Percentiles rank a stretch among this genome's conserved stretches.
These are phyloP conservation scores for Kobus ellipsiprymnus DNA, from an alignment of 2,113 vertebrate genomes.

Conservation along the genomic window DNA sequence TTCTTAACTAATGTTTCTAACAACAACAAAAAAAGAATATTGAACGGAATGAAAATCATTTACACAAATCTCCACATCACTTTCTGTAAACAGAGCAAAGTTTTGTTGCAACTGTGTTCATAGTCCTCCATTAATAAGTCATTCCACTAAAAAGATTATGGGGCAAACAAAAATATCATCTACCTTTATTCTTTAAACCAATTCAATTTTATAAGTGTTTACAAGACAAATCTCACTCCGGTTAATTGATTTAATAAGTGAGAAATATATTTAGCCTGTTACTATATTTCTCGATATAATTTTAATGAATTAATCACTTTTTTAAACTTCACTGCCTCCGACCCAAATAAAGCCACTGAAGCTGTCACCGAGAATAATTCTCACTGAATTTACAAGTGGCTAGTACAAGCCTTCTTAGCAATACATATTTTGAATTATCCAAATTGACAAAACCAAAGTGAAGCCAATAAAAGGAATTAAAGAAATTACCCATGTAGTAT, in stretches of 20 bases:
- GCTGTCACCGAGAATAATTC: not conserved
- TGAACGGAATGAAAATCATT: not conserved
- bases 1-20: not conserved
- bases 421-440: not conserved
- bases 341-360: constrained; percentile 13
- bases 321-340: constrained; percentile 34
- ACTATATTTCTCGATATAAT: not conserved
- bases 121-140: not conserved
- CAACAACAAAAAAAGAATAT: not conserved
- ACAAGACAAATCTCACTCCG: constrained; percentile 20
- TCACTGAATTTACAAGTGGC: constrained; percentile 16
- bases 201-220: constrained; percentile 33
- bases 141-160: not conserved
- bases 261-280: not conserved
- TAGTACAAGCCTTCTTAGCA: not conserved
- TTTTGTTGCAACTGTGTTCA: not conserved
- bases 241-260: constrained; percentile 56
- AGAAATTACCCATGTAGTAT: not conserved
- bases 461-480: constrained; percentile 36
- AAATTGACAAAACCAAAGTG: not conserved
- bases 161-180: constrained; percentile 11
- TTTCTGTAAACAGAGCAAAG: not conserved
- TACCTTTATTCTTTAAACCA: constrained; percentile 17
- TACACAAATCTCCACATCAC: not conserved
- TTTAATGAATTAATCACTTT: constrained; percentile 45